These are phyloP conservation scores for Invenusta paracnida DNA, from an alignment of 2,888 invertebrate species.

Conservation along the genomic window DNA sequence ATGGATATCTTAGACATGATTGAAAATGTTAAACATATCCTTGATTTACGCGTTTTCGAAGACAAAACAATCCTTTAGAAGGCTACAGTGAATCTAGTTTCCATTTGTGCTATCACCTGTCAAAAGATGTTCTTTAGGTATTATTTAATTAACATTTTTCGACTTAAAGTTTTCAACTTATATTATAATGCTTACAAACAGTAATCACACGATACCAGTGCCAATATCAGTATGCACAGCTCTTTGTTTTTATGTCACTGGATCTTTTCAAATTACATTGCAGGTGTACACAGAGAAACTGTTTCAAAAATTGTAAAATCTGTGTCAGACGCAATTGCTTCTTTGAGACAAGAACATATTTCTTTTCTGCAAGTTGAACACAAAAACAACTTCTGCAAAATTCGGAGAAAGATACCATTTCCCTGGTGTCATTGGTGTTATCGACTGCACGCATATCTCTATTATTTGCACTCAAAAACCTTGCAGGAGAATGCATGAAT, in stretches of 20 bases:
- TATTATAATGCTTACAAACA: background rate
- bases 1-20: background rate
- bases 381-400: background rate
- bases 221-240: background rate
- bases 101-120: background rate
- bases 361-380: background rate
- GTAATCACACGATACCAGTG: background rate
- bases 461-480: background rate
- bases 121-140: background rate
- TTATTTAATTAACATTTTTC: background rate
- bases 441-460: background rate
- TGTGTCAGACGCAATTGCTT: background rate
- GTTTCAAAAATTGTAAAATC: background rate
- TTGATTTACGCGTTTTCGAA: background rate
- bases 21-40: background rate
- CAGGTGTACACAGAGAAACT: background rate
- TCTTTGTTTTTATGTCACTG: background rate
- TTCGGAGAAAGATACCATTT: background rate
- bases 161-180: too few species aligned
- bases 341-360: background rate
- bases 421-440: background rate
- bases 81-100: background rate
- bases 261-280: background rate
- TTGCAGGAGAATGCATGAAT: background rate
- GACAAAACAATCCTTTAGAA: background rate